Evolutionary conservation across 2,888 invertebrate genomes (phyloP).

Genomic region (Proisotoma minuta): DNA sequence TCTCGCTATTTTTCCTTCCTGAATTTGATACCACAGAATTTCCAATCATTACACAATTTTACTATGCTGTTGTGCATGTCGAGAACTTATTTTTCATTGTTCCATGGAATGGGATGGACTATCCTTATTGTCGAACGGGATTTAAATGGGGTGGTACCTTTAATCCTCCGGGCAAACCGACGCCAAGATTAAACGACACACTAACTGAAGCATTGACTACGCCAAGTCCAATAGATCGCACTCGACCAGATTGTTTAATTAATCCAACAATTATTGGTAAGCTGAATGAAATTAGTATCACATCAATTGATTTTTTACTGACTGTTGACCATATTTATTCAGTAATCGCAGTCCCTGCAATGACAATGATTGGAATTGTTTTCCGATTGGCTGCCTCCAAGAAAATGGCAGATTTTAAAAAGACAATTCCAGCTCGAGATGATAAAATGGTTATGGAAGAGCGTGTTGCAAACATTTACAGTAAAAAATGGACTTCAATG

Average conservation of each 20-base stretch:
- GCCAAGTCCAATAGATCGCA: no score
- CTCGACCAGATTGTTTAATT: conserved; percentile 34
- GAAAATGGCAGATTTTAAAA: conserved; percentile 26
- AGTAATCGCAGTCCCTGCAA: conserved; percentile 37
- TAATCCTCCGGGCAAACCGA: no score
- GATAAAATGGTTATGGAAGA: conserved; percentile 29
- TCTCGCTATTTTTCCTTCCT: conserved; percentile 43
- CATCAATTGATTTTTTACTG: neutral
- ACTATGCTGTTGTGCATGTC: conserved; percentile 35
- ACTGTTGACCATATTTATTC: neutral
- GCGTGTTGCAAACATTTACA: conserved; percentile 36
- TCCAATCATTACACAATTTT: conserved; percentile 37
- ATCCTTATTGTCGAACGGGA: conserved; percentile 18
- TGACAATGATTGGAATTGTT: conserved; percentile 40
- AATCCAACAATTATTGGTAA: conserved; percentile 28
- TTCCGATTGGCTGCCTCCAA: conserved; percentile 30
- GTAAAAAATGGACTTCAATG: conserved; percentile 38
- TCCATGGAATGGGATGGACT: conserved; percentile 35
- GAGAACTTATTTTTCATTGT: conserved; percentile 40
- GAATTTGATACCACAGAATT: conserved; percentile 32
- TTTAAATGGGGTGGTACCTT: neutral
- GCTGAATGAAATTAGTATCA: neutral
- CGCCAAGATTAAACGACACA: neutral
- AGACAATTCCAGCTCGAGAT: neutral
- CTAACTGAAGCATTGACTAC: neutral